Evolutionary conservation across 2,113 vertebrate genomes (phyloP), one percentile per base, ranked within the genome.

Genomic region (Elachura formosa): DNA sequence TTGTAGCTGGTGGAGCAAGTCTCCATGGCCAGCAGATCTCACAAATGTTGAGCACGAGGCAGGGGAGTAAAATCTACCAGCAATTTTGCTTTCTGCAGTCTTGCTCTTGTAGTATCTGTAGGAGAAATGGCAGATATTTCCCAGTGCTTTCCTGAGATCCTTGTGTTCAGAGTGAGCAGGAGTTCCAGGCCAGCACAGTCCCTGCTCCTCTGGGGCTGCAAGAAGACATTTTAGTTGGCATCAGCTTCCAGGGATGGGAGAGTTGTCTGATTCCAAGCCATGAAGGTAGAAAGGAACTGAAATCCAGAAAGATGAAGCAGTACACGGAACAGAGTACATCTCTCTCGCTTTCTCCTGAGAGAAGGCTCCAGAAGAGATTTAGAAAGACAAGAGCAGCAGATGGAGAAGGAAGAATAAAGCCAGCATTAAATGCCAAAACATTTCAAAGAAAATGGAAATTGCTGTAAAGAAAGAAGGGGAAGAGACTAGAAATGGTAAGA

Each of bases 371-470:
- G 95, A 96, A 94, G 68, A 96, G 56, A 93, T 96, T 95, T 91
- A 97, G 94, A 95, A 96, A 96, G 94, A 94, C 92, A 94, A 93
- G 91, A 96, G 85, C 90, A 95, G 92, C 95, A 96, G 94, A 95
- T 96, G 94, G 91, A 97, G 93, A 91, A 94, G 87, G 85, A 96
- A 96, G 94, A 93, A 96, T 95, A 97, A 97, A 97, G 87, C 95
- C 75, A 94, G 68, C 83, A 48, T 91, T 88, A 93, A 93, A 96
- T 96, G 95, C 94, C 94, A 96, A 91, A 96, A 95, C 87, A 84
- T 95, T 96, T 95, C 92, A 96, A 95, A 95, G 90, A 77, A 96
- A 96, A 96, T 96, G 93, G 94, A 96, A 96, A 96, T 96, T 55
- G 86, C 85, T 96, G 82, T 94, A 94, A 96, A 96, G 95, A 92